Percentiles rank a stretch among this genome's conserved stretches.
Evolutionary conservation across 2,888 invertebrate species (phyloP).

Genomic region (Argyresthia albistria): DNA sequence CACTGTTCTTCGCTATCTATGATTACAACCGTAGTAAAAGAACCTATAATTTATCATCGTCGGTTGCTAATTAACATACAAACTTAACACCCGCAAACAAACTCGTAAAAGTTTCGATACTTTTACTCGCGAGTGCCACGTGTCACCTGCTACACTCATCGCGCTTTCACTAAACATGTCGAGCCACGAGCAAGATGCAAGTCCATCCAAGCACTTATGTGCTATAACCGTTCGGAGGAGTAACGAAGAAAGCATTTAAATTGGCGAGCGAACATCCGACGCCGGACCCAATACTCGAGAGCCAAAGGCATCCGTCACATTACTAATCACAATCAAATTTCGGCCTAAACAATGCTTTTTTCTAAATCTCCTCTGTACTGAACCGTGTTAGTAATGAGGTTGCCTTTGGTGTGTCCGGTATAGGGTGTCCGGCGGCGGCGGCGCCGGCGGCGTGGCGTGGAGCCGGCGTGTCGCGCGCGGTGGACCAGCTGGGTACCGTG

Average conservation of each 20-base stretch:
- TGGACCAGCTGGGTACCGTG: slow-evolving; percentile 84
- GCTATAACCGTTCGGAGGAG: slow-evolving; percentile 13
- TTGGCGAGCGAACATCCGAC: slow-evolving; percentile 11
- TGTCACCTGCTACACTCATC: no score
- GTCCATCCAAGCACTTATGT: no score
- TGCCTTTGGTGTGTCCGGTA: slow-evolving; percentile 86
- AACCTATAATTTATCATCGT: no score
- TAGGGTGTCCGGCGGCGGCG: slow-evolving; percentile 71
- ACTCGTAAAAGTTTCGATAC: no score
- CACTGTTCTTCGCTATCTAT: no score
- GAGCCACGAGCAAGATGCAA: no score
- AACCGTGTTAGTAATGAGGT: slow-evolving; percentile 53
- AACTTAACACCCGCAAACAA: no score
- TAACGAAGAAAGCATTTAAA: slow-evolving; percentile 32
- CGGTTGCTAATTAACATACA: no score
- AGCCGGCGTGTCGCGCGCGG: slow-evolving; percentile 74
- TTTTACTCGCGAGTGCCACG: no score
- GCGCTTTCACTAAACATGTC: no score
- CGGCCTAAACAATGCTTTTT: slow-evolving; percentile 25
- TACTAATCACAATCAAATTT: slow-evolving; percentile 19
- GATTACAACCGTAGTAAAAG: no score
- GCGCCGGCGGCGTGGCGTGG: slow-evolving; percentile 22
- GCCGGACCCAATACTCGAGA: slow-evolving; percentile 20
- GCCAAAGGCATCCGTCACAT: slow-evolving; percentile 64
- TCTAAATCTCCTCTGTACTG: slow-evolving; percentile 24